These are phyloP conservation scores for Chloropsis cyanopogon DNA, from an alignment of 2,113 vertebrate species.

Conservation along the genomic window DNA sequence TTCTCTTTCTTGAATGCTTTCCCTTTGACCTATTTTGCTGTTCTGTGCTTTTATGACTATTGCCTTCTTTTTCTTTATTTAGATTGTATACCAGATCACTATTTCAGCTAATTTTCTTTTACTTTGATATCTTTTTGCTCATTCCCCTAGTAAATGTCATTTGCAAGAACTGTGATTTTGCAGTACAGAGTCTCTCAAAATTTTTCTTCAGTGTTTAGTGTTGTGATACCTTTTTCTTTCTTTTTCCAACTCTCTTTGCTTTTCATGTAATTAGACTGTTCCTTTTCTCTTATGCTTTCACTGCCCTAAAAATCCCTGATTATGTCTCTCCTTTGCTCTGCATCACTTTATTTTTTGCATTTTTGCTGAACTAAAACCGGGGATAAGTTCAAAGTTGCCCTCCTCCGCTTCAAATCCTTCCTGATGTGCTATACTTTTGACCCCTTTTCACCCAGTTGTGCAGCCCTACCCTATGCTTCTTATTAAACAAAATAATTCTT, in stretches of 20 bases:
- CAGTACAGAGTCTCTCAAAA: neutral
- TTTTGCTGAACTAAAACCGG: neutral
- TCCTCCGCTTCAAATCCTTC: neutral
- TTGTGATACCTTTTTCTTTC: neutral
- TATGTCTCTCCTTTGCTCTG: neutral
- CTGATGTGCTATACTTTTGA: neutral
- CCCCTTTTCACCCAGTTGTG: neutral
- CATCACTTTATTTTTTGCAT: neutral
- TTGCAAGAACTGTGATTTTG: neutral
- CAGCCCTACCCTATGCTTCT: neutral
- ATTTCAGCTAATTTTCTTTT: constrained; percentile 1
- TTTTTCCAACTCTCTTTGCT: neutral
- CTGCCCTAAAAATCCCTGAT: neutral
- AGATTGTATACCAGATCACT: neutral
- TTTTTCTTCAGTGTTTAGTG: neutral
- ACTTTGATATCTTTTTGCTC: neutral
- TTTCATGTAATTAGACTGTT: neutral
- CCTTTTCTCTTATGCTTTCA: neutral
- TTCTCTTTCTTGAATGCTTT: neutral
- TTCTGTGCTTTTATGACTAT: neutral
- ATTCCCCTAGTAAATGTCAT: neutral
- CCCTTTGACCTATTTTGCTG: neutral
- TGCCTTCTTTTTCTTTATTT: neutral
- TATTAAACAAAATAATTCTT: neutral
- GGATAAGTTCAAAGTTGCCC: neutral